A percentile compares a stretch with the other conserved stretches of the same genome.
phyloP scores from a whole-genome alignment of 2,888 invertebrate species.

The Tanypteryx hageni region DNA sequence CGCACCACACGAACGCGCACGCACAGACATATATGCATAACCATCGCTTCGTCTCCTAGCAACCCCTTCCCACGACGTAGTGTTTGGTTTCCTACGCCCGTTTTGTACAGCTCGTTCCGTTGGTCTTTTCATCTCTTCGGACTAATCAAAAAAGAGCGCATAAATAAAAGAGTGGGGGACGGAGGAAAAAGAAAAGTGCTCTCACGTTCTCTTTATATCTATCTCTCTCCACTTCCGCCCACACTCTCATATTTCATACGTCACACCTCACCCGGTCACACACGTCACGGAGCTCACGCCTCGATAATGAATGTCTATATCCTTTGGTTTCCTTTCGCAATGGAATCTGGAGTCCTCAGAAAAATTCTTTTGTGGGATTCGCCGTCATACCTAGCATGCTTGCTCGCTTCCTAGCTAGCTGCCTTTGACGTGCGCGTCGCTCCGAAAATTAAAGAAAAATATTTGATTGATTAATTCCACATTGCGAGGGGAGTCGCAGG shows the following conservation, averaged over 20 bases:
- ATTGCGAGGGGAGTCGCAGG: neutral
- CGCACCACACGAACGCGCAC: too few relatives aligned
- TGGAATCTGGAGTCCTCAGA: neutral
- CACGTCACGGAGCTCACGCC: constrained; percentile 4
- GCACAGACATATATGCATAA: too few relatives aligned
- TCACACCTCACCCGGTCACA: neutral
- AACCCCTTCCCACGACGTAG: too few relatives aligned
- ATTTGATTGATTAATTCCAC: neutral
- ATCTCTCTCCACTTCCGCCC: neutral
- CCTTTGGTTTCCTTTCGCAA: neutral
- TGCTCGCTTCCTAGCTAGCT: too few relatives aligned
- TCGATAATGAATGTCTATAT: constrained; percentile 3
- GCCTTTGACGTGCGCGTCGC: neutral
- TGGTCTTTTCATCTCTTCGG: neutral
- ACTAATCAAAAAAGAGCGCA: neutral
- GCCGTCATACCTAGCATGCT: neutral
- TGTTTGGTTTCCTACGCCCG: too few relatives aligned
- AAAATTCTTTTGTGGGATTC: neutral
- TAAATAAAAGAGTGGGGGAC: neutral
- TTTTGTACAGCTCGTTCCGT: neutral
- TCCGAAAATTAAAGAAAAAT: neutral
- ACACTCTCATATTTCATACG: neutral
- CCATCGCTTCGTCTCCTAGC: too few relatives aligned
- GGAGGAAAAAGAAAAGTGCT: neutral
- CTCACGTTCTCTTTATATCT: too few relatives aligned